Evolutionary conservation across 1,140 invertebrate genomes (phyloP).

Genomic region (Drosophila burlai): DNA sequence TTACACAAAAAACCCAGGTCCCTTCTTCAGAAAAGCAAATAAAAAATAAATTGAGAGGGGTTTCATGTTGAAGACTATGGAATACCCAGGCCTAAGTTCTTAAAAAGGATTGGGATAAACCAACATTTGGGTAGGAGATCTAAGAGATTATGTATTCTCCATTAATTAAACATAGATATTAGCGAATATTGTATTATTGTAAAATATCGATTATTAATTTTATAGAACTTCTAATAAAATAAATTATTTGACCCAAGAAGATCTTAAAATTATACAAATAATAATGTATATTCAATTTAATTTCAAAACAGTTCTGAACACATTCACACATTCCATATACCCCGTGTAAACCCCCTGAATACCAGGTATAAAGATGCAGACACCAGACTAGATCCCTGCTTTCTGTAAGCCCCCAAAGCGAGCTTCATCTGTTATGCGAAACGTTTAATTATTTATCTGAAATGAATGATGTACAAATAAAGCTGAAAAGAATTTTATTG

Average conservation of each 20-base stretch:
- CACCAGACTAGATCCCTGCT: conserved; percentile 52
- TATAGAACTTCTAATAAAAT: neutral
- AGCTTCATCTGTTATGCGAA: conserved; percentile 83
- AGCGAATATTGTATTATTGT: neutral
- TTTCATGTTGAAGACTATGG: neutral
- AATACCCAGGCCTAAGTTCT: neutral
- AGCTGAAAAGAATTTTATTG: conserved; percentile 46
- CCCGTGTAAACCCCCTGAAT: neutral
- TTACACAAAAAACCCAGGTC: conserved; percentile 44
- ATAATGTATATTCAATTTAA: neutral
- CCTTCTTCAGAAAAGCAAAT: conserved; percentile 23
- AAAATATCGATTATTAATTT: neutral
- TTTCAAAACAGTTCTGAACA: neutral
- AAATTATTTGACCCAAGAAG: neutral
- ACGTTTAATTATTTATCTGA: conserved; percentile 84
- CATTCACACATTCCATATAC: neutral
- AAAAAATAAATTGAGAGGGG: neutral
- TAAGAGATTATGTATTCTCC: neutral
- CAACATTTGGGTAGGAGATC: too few relatives aligned
- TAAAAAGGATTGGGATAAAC: neutral
- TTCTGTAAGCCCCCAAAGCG: conserved; percentile 79
- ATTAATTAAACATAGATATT: neutral
- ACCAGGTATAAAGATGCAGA: conserved; percentile 22
- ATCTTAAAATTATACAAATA: neutral
- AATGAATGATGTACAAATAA: conserved; percentile 59